Evolutionary conservation across 2,888 invertebrate genomes (phyloP).

Genomic region (Mythimna albipuncta): DNA sequence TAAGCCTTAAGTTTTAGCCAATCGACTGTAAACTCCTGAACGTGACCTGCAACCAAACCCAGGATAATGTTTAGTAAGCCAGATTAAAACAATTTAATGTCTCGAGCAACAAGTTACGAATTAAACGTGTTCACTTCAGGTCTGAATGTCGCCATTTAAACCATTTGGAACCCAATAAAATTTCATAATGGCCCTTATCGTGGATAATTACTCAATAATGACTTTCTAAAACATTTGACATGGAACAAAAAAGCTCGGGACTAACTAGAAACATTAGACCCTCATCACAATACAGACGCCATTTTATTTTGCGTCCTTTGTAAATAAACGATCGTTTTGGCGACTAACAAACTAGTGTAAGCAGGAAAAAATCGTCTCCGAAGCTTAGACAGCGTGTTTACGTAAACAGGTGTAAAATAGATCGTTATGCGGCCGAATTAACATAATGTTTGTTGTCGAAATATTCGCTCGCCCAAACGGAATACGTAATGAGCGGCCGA

Average conservation of each 20-base stretch:
- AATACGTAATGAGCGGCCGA: constrained; percentile 86
- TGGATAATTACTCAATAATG: constrained; percentile 64
- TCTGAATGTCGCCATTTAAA: constrained; percentile 40
- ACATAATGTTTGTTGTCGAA: constrained; percentile 89
- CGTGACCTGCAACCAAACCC: constrained; percentile 52
- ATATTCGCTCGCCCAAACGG: constrained; percentile 85
- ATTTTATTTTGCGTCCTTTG: constrained; percentile 62
- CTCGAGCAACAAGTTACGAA: constrained; percentile 59
- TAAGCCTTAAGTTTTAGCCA: constrained; percentile 46
- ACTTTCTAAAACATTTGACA: constrained; percentile 64
- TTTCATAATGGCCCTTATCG: constrained; percentile 46
- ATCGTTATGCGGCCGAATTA: constrained; percentile 86
- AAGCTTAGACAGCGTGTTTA: constrained; percentile 83
- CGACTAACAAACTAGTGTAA: constrained; percentile 70
- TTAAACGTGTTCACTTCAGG: constrained; percentile 35
- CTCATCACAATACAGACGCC: constrained; percentile 63
- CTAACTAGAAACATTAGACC: constrained; percentile 67
- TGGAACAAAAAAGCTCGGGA: constrained; percentile 57
- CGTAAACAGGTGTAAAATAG: constrained; percentile 89
- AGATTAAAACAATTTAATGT: constrained; percentile 46
- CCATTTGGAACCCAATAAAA: constrained; percentile 52
- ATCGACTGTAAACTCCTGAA: constrained; percentile 49
- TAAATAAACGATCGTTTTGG: constrained; percentile 67
- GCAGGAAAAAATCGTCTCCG: constrained; percentile 79
- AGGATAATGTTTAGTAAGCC: constrained; percentile 42